Percentiles rank a stretch among this genome's conserved stretches.
Conservation (phyloP, 2,113 vertebrate genomes). For the zebrafish (Danio rerio) region GRCz12tu NC_133179.1:11755501-11756000, state of each 20-base stretch:
- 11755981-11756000: too few species aligned
- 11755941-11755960: too few species aligned
- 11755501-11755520: not conserved
- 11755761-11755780: conserved; percentile 82
- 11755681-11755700: conserved; percentile 80
- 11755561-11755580: not conserved
- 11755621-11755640: not conserved
- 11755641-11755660: not conserved
- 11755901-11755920: not conserved
- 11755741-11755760: conserved; percentile 79
- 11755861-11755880: too few species aligned
- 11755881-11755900: not conserved
- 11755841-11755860: too few species aligned
- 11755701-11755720: conserved; percentile 82
- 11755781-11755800: not conserved
- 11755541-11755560: conserved; percentile 11
- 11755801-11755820: not conserved
- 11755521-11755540: not conserved
- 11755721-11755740: conserved; percentile 75
- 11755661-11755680: conserved; percentile 85
- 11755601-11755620: conserved; percentile 41
- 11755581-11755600: conserved; percentile 23
- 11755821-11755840: too few species aligned
- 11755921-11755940: not conserved
- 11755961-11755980: too few species aligned